A percentile compares a stretch with the other conserved stretches of the same genome.
These are phyloP conservation scores for Belonocnema kinseyi DNA, from an alignment of 1,140 invertebrate genomes.

Conservation along the genomic window DNA sequence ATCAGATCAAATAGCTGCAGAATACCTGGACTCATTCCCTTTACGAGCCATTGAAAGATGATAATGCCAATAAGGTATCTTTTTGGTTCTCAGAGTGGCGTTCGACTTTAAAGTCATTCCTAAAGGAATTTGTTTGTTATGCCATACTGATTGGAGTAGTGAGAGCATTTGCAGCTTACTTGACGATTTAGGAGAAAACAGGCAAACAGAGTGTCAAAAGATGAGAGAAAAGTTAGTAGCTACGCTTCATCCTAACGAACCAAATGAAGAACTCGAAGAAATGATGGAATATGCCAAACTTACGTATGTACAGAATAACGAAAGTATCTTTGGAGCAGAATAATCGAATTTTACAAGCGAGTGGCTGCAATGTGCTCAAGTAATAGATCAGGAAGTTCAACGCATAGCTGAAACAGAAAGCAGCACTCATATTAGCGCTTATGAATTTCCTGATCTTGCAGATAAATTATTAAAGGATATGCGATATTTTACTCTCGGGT, in stretches of 20 bases:
- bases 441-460: constrained; percentile 17
- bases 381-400: background rate
- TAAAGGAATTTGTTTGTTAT: constrained; percentile 36
- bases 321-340: constrained; percentile 1
- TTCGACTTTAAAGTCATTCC: background rate
- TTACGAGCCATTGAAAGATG: background rate
- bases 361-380: background rate
- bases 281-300: background rate
- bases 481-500: constrained; percentile 35
- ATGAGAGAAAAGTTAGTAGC: background rate
- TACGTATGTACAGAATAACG: background rate
- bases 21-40: background rate
- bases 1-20: background rate
- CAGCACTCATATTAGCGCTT: background rate
- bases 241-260: background rate
- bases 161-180: constrained; percentile 15
- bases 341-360: background rate
- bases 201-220: background rate
- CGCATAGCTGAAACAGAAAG: background rate
- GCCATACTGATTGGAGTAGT: constrained; percentile 32
- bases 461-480: constrained; percentile 25
- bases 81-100: constrained; percentile 32
- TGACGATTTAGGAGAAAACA: background rate
- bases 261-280: background rate
- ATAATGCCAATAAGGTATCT: constrained; percentile 1